These are phyloP conservation scores for Brachionus paranguensis DNA, from an alignment of 1,140 invertebrate species.

Conservation along the genomic window DNA sequence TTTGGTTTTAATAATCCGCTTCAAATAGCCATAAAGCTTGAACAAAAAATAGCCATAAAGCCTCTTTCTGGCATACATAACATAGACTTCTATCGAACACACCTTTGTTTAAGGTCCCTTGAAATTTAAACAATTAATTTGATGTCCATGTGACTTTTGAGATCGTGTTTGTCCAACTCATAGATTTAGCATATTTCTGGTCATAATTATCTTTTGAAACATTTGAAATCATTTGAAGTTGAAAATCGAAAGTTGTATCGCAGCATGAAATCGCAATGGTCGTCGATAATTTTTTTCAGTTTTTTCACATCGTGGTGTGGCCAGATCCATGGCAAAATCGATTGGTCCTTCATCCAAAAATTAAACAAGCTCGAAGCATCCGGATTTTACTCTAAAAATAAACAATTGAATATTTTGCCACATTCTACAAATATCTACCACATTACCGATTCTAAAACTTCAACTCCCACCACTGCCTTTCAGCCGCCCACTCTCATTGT, in stretches of 20 bases:
- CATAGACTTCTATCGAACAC: background rate
- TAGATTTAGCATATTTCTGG: background rate
- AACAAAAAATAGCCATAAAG: background rate
- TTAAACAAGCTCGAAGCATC: background rate
- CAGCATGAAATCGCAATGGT: background rate
- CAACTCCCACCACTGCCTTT: background rate
- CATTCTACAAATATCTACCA: background rate
- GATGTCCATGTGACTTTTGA: background rate
- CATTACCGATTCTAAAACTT: background rate
- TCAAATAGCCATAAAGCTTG: background rate
- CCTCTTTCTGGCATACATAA: background rate
- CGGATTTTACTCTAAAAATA: background rate
- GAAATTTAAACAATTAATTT: background rate
- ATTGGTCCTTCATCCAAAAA: background rate
- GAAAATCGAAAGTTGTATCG: background rate
- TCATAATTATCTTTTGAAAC: background rate
- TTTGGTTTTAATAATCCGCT: background rate
- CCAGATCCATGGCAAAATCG: background rate
- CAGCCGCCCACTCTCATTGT: background rate
- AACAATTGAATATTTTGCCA: background rate
- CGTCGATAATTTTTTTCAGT: background rate
- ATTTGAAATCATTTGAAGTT: background rate
- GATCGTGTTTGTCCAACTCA: background rate
- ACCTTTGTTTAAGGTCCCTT: constrained; percentile 11
- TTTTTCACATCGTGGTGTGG: background rate